These are phyloP conservation scores for Tetramorium bicarinatum DNA, from an alignment of 2,888 invertebrate genomes.

Conservation along the genomic window DNA sequence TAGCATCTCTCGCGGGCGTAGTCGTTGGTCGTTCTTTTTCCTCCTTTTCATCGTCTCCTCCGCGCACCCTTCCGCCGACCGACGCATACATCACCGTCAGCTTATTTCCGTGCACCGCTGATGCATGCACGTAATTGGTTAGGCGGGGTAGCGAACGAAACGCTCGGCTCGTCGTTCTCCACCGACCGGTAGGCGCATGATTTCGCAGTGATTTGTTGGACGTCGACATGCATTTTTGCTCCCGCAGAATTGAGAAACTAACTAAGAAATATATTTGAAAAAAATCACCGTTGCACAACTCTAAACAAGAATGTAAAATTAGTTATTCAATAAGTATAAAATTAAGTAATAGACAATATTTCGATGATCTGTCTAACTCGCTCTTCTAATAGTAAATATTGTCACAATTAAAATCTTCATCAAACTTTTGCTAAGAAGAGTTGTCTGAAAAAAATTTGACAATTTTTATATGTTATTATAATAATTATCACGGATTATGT, in stretches of 20 bases:
- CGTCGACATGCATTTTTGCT: conserved; percentile 48
- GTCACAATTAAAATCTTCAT: neutral
- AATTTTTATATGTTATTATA: neutral
- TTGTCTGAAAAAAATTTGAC: neutral
- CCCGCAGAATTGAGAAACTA: neutral
- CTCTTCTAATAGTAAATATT: neutral
- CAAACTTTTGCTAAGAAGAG: neutral
- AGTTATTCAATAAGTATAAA: neutral
- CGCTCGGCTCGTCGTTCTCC: conserved; percentile 48
- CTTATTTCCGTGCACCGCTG: conserved; percentile 83
- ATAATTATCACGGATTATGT: neutral
- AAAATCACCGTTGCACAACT: neutral
- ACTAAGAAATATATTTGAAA: conserved; percentile 8
- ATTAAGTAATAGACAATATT: neutral
- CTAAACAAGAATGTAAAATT: neutral
- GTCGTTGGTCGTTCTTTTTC: conserved; percentile 64
- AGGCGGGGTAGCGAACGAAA: conserved; percentile 77
- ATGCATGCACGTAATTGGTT: conserved; percentile 84
- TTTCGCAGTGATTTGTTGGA: conserved; percentile 46
- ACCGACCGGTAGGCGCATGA: neutral
- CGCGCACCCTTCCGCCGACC: conserved; percentile 72
- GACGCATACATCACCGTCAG: conserved; percentile 83
- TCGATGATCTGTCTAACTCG: neutral
- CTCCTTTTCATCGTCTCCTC: conserved; percentile 48
- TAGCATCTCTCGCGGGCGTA: conserved; percentile 82